Conservation (phyloP, 2,888 invertebrate genomes). For the Melipona bicolor region DNA sequence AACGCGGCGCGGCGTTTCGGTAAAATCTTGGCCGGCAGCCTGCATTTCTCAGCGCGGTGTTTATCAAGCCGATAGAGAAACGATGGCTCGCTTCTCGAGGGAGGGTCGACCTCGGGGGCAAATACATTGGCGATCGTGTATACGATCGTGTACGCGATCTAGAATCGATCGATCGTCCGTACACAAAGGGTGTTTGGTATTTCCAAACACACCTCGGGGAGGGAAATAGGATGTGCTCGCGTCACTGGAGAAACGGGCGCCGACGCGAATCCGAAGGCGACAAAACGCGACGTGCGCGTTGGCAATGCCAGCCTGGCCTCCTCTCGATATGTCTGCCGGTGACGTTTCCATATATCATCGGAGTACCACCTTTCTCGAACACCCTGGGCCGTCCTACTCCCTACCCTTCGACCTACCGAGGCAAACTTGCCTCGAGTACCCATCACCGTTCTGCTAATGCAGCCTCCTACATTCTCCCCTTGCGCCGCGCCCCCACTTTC, state of each 20-base stretch:
- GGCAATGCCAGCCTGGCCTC: constrained; percentile 70
- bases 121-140: background rate
- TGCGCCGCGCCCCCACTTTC: background rate
- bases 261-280: constrained; percentile 76
- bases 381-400: constrained; percentile 67
- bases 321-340: constrained; percentile 82
- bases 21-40: constrained; percentile 79
- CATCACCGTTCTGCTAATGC: constrained; percentile 78
- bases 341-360: constrained; percentile 83
- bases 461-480: constrained; percentile 21
- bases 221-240: constrained; percentile 53
- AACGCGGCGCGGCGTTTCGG: constrained; percentile 64
- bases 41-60: constrained; percentile 57
- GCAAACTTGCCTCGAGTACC: constrained; percentile 79
- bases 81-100: background rate
- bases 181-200: constrained; percentile 25
- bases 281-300: constrained; percentile 75
- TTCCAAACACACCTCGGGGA: constrained; percentile 30
- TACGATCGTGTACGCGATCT: constrained; percentile 1
- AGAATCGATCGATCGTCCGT: background rate
- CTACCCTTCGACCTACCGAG: constrained; percentile 54
- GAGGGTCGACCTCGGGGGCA: background rate
- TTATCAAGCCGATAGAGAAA: constrained; percentile 29
- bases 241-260: constrained; percentile 62
- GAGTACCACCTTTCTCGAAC: constrained; percentile 75